These are phyloP conservation scores for Camponotus floridanus DNA, from an alignment of 1,140 invertebrate species.

Conservation along the genomic window DNA sequence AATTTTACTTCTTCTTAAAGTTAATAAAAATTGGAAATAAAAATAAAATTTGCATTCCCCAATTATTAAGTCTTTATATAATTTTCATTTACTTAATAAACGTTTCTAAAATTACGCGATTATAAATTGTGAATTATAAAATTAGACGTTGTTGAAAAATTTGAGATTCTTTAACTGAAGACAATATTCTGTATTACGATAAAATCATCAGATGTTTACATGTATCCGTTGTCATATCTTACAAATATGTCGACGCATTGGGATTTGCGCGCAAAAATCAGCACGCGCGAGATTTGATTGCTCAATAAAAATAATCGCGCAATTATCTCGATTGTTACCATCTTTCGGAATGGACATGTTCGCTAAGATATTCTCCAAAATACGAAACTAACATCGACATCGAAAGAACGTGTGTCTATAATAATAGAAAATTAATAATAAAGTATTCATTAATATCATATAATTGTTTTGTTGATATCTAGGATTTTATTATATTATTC, in stretches of 20 bases:
- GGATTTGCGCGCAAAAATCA: conserved; percentile 10
- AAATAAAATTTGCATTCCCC: neutral
- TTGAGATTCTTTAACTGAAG: neutral
- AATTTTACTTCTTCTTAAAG: neutral
- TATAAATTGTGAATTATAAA: neutral
- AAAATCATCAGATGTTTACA: neutral
- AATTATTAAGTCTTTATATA: neutral
- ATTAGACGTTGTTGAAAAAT: neutral
- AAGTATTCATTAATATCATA: conserved; percentile 2
- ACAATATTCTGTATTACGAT: neutral
- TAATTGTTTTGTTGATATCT: neutral
- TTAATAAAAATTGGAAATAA: neutral
- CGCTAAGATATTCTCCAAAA: neutral
- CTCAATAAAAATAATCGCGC: neutral
- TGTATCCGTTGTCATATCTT: neutral
- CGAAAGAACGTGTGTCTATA: neutral
- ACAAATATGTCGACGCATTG: neutral
- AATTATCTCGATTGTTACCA: neutral
- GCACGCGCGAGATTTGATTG: conserved; percentile 1
- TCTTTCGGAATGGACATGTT: neutral
- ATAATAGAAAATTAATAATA: conserved; percentile 3
- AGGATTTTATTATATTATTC: conserved; percentile 9
- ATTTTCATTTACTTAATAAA: neutral
- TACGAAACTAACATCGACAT: neutral
- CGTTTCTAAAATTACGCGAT: neutral